Percentiles rank a stretch among this genome's conserved stretches.
Evolutionary conservation across 2,113 vertebrate genomes (phyloP).

Genomic region (Bubo scandiacus): DNA sequence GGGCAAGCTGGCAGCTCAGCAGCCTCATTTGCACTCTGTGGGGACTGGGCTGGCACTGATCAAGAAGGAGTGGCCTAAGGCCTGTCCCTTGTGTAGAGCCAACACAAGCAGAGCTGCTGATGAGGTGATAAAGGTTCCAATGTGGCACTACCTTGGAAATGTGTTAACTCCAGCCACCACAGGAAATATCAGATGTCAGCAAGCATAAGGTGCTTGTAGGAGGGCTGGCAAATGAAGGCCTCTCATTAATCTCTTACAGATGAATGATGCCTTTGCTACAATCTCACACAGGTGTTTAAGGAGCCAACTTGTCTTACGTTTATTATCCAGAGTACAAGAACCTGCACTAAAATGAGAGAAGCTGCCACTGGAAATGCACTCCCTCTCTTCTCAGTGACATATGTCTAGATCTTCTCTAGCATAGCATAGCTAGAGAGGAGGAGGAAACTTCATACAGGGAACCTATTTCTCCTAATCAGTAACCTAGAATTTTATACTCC

Average conservation of each 20-base stretch:
- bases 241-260: conserved; percentile 4
- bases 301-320: not conserved
- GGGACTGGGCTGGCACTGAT: not conserved
- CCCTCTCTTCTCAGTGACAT: not conserved
- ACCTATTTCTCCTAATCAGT: not conserved
- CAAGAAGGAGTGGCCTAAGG: not conserved
- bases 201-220: not conserved
- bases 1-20: not conserved
- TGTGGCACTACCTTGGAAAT: not conserved
- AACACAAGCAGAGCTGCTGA: not conserved
- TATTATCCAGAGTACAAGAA: not conserved
- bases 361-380: not conserved
- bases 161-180: not conserved
- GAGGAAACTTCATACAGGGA: not conserved
- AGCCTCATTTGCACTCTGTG: not conserved
- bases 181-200: not conserved
- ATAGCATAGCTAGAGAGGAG: not conserved
- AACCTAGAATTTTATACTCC: not conserved
- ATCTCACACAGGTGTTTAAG: not conserved
- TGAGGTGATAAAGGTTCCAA: not conserved
- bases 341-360: not conserved
- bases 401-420: not conserved
- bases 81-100: not conserved
- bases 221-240: not conserved
- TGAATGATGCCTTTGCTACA: not conserved